Percentiles rank a stretch among this genome's conserved stretches.
Evolutionary conservation across 2,888 invertebrate species (phyloP).

Genomic region (Amphipyra tragopoginis): DNA sequence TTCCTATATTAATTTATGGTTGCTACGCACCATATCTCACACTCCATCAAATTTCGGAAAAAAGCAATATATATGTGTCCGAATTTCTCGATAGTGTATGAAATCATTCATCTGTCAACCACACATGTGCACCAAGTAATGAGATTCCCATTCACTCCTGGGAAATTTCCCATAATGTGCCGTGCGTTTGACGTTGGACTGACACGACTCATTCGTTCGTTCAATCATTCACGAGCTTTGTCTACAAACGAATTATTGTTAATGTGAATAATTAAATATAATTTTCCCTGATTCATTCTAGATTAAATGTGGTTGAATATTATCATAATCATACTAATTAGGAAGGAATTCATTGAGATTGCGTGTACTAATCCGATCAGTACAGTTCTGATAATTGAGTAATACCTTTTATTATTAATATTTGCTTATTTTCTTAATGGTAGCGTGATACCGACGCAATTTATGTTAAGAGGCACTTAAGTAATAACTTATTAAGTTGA

Average conservation of each 20-base stretch:
- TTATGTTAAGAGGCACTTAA: no score
- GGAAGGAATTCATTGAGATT: no score
- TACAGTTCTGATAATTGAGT: no score
- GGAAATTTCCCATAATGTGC: slow-evolving; percentile 85
- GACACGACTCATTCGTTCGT: slow-evolving; percentile 62
- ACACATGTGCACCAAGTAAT: slow-evolving; percentile 80
- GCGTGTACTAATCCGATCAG: no score
- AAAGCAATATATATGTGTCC: slow-evolving; percentile 66
- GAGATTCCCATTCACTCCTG: slow-evolving; percentile 84
- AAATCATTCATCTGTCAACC: slow-evolving; percentile 79
- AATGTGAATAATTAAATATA: slow-evolving; percentile 25
- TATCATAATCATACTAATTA: background rate
- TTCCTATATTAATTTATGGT: slow-evolving; percentile 2
- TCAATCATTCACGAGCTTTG: slow-evolving; percentile 69
- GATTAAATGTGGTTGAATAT: background rate
- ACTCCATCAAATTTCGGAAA: slow-evolving; percentile 49
- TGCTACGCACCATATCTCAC: slow-evolving; percentile 5
- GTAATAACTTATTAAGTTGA: no score
- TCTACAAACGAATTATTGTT: slow-evolving; percentile 38
- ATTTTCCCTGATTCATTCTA: background rate
- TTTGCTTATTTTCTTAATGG: no score
- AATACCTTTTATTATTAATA: no score
- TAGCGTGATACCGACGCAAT: no score
- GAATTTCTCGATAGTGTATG: slow-evolving; percentile 57
- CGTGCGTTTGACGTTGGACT: slow-evolving; percentile 66